Conservation (phyloP, 2,797 vertebrate genomes). For the Labroides dimidiatus region DNA sequence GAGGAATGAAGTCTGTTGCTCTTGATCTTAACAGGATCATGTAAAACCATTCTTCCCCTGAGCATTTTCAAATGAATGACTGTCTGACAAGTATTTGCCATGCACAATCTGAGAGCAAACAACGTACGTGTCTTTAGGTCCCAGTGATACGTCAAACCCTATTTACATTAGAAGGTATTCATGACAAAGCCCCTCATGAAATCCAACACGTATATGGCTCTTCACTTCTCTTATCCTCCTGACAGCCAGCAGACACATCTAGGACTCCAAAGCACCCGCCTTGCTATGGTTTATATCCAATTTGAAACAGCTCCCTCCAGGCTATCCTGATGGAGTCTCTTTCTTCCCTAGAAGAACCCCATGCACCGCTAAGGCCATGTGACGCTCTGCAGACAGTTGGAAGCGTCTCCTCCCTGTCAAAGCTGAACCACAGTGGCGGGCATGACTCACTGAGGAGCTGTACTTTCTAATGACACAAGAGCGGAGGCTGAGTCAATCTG, state of each 20-base stretch:
- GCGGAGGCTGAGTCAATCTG: constrained; percentile 78
- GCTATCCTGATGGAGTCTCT: constrained; percentile 50
- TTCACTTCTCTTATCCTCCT: constrained; percentile 46
- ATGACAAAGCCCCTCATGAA: constrained; percentile 38
- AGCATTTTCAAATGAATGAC: too few species aligned
- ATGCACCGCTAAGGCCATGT: constrained; percentile 59
- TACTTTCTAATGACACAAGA: constrained; percentile 79
- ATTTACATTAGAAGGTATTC: constrained; percentile 35
- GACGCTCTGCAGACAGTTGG: constrained; percentile 73
- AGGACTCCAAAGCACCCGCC: constrained; percentile 29
- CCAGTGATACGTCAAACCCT: constrained; percentile 28
- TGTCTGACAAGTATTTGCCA: too few species aligned
- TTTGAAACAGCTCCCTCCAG: constrained; percentile 65
- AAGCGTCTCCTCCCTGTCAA: constrained; percentile 76
- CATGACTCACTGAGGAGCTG: constrained; percentile 78
- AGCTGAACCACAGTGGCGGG: constrained; percentile 71
- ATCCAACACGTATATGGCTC: constrained; percentile 34
- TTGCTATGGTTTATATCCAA: constrained; percentile 47
- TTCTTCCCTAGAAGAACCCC: constrained; percentile 58
- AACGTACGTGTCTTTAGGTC: constrained; percentile 19
- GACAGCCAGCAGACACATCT: constrained; percentile 53
- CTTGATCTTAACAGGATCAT: too few species aligned
- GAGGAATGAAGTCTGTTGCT: too few species aligned
- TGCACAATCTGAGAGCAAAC: constrained; percentile 2
- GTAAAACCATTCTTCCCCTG: too few species aligned